Percentiles rank a stretch among this genome's conserved stretches.
Conservation (phyloP, 2,113 vertebrate species). For the Cochlearius cochlearius region DNA sequence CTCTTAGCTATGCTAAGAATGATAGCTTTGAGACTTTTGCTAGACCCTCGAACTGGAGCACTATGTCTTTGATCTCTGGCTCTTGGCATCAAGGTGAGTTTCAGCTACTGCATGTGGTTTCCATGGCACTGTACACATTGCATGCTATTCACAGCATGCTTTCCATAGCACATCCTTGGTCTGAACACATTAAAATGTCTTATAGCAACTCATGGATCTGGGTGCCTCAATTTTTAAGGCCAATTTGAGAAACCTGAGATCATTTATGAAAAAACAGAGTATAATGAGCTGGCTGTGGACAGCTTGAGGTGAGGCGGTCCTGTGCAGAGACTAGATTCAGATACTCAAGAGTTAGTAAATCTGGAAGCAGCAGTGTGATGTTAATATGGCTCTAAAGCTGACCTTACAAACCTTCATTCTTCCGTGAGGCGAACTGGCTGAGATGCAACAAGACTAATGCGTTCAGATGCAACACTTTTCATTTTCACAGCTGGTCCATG, state of each 20-base stretch:
- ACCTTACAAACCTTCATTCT: background rate
- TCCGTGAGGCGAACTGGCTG: background rate
- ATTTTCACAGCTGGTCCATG: background rate
- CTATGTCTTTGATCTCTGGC: background rate
- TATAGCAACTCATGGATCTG: background rate
- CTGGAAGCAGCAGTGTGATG: background rate
- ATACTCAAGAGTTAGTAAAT: background rate
- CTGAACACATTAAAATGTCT: background rate
- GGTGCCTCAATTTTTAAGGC: background rate
- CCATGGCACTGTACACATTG: background rate
- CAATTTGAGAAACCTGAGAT: background rate
- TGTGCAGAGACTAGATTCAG: background rate
- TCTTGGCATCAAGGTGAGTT: background rate
- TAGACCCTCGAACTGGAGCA: fast-evolving
- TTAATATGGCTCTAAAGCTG: background rate
- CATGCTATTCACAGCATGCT: background rate
- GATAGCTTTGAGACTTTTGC: background rate
- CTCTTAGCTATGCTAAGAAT: background rate
- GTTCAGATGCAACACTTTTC: background rate
- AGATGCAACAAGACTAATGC: background rate
- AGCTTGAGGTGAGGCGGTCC: background rate
- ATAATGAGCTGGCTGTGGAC: background rate
- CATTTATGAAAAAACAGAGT: background rate
- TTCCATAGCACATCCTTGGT: background rate
- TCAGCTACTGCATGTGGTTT: background rate